Evolutionary conservation across 2,797 vertebrate genomes (phyloP).

Genomic region (Xerus rutilus): DNA sequence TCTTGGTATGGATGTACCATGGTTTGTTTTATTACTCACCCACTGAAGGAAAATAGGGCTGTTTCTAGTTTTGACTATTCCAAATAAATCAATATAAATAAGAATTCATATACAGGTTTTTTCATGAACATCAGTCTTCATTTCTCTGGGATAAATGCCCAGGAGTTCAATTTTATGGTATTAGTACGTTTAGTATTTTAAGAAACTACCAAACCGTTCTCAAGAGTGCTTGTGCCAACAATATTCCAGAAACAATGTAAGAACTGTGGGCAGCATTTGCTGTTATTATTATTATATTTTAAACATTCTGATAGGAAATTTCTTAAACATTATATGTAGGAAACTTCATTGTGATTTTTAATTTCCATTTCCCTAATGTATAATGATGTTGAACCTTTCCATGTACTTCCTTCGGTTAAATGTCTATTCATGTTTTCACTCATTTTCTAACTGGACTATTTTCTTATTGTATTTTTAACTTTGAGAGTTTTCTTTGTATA

Average conservation of each 20-base stretch:
- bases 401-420: background rate
- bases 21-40: background rate
- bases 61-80: background rate
- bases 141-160: background rate
- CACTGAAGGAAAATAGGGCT: background rate
- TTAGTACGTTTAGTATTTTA: background rate
- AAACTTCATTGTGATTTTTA: background rate
- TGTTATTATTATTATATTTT: no score
- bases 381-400: background rate
- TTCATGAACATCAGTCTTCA: background rate
- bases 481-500: background rate
- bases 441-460: background rate
- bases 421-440: background rate
- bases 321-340: no score
- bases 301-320: background rate
- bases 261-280: background rate
- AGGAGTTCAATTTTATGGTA: background rate
- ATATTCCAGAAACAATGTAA: background rate
- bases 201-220: background rate
- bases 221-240: background rate
- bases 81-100: background rate
- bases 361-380: background rate
- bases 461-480: background rate
- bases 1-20: accelerated
- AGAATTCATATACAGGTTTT: background rate